These are phyloP conservation scores for Galbula dea DNA, from an alignment of 2,113 vertebrate species.

Conservation along the genomic window DNA sequence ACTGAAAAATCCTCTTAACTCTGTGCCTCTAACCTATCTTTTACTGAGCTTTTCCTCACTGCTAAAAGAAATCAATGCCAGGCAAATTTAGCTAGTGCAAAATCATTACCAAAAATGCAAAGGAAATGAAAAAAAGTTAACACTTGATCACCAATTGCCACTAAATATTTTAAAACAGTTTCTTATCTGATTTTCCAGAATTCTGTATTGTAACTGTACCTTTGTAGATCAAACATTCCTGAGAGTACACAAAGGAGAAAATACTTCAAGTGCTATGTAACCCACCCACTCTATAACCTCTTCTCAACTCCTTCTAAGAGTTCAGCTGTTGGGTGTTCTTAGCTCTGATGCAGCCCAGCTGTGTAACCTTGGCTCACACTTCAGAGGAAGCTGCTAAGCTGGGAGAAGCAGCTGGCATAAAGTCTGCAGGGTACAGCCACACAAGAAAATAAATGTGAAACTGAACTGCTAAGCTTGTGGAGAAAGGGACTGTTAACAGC, in stretches of 20 bases:
- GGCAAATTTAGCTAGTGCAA: not conserved
- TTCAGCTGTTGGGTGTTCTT: not conserved
- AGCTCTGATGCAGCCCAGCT: slow-evolving; percentile 51
- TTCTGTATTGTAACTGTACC: not conserved
- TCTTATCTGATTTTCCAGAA: not conserved
- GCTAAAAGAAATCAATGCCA: not conserved
- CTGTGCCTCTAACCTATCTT: not conserved
- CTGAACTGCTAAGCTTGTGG: not conserved
- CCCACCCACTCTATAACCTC: slow-evolving; percentile 30
- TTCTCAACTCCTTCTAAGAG: not conserved
- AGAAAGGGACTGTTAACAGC: not conserved
- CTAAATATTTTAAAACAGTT: not conserved
- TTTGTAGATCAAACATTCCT: not conserved
- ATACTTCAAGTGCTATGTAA: slow-evolving; percentile 1
- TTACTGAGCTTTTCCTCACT: not conserved
- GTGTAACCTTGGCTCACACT: slow-evolving; percentile 32
- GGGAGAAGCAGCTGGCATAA: not conserved
- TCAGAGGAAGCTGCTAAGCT: slow-evolving; percentile 15
- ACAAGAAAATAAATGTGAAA: not conserved
- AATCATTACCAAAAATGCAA: not conserved
- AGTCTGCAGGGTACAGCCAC: not conserved
- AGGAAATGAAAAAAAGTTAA: not conserved
- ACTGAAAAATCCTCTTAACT: not conserved
- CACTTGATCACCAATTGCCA: not conserved
- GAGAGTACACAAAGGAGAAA: not conserved